Percentiles rank a stretch among this genome's conserved stretches.
These are phyloP conservation scores for Serranus cabrilla DNA, from an alignment of 2,797 vertebrate species.

Conservation along the genomic window DNA sequence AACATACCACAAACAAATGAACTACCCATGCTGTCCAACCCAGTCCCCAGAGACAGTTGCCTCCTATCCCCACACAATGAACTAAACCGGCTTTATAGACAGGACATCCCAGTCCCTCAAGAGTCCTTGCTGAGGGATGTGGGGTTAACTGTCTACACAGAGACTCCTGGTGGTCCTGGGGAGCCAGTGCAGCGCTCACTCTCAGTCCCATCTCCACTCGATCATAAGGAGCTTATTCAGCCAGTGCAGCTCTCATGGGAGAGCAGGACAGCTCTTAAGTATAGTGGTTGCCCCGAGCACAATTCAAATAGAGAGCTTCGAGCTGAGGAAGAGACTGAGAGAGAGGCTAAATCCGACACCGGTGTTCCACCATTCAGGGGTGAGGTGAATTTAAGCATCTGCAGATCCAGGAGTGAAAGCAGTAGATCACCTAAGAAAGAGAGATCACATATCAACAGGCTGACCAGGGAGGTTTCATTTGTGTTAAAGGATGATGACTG, in stretches of 20 bases:
- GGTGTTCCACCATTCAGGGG: slow-evolving; percentile 28
- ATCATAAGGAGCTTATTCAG: slow-evolving; percentile 68
- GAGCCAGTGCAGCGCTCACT: slow-evolving; percentile 79
- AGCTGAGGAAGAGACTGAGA: slow-evolving; percentile 28
- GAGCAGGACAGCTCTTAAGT: slow-evolving; percentile 60
- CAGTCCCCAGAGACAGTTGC: slow-evolving; percentile 49
- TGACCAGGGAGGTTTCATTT: slow-evolving; percentile 57
- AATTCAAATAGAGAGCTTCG: slow-evolving; percentile 57
- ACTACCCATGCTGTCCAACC: slow-evolving; percentile 17
- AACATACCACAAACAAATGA: slow-evolving; percentile 61
- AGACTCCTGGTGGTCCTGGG: slow-evolving; percentile 79
- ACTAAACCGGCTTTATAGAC: slow-evolving; percentile 65
- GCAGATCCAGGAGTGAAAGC: slow-evolving; percentile 65
- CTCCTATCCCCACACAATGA: slow-evolving; percentile 59
- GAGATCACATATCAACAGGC: slow-evolving; percentile 37
- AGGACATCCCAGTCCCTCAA: slow-evolving; percentile 86
- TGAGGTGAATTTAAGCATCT: slow-evolving; percentile 61
- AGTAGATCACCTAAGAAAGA: slow-evolving; percentile 59
- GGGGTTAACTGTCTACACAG: slow-evolving; percentile 87
- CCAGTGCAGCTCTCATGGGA: slow-evolving; percentile 68
- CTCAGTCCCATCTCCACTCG: slow-evolving; percentile 78
- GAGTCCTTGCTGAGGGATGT: slow-evolving; percentile 87
- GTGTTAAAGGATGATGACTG: slow-evolving; percentile 46
- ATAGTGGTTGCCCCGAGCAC: slow-evolving; percentile 62
- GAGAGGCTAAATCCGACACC: slow-evolving; percentile 48